Evolutionary conservation across 2,888 invertebrate genomes (phyloP).

Genomic region (Hypselothyrea guttata): DNA sequence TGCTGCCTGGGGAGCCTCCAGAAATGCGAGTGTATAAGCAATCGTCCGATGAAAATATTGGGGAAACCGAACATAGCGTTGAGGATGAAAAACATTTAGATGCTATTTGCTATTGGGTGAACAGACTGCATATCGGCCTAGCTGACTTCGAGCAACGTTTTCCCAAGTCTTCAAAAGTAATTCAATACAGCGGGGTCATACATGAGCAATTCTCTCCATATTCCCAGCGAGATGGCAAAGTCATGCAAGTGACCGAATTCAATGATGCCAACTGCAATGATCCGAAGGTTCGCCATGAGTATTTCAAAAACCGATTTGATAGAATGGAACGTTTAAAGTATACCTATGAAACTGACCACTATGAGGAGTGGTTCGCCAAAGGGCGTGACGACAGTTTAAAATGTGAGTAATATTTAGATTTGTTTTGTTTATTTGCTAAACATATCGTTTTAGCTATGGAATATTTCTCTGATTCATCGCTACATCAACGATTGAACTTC

Average conservation of each 20-base stretch:
- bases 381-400: slow-evolving; percentile 88
- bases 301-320: slow-evolving; percentile 87
- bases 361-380: slow-evolving; percentile 85
- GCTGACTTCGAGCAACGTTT: slow-evolving; percentile 87
- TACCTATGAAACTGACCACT: slow-evolving; percentile 83
- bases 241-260: slow-evolving; percentile 72
- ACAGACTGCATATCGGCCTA: slow-evolving; percentile 85
- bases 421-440: not conserved
- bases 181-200: slow-evolving; percentile 88
- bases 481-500: slow-evolving; percentile 80
- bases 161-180: slow-evolving; percentile 87
- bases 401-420: slow-evolving; percentile 82
- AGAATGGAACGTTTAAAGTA: slow-evolving; percentile 84
- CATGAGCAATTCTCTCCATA: slow-evolving; percentile 91
- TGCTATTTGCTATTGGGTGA: slow-evolving; percentile 89
- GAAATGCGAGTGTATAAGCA: slow-evolving; percentile 79
- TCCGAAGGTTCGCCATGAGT: slow-evolving; percentile 84
- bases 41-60: slow-evolving; percentile 83
- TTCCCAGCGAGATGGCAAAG: slow-evolving; percentile 86
- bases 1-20: slow-evolving; percentile 88
- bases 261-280: slow-evolving; percentile 72
- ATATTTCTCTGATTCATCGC: slow-evolving; percentile 54
- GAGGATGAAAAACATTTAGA: slow-evolving; percentile 88
- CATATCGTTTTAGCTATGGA: slow-evolving; percentile 61
- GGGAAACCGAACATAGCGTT: slow-evolving; percentile 81